Conservation (phyloP, 2,113 vertebrate species). For the Chionis minor region DNA sequence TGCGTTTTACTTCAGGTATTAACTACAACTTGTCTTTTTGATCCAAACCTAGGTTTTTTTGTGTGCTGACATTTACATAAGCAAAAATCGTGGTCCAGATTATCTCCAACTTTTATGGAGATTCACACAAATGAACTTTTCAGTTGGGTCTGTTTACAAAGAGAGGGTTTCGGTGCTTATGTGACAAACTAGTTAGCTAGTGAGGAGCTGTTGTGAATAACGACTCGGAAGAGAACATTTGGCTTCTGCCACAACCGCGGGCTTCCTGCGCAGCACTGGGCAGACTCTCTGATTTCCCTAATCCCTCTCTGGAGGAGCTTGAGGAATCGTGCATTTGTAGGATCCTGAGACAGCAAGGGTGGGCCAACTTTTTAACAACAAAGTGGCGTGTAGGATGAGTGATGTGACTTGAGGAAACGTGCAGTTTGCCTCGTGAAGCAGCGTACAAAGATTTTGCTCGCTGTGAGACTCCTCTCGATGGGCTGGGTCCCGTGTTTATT, state of each 20-base stretch:
- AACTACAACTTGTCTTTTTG: not conserved
- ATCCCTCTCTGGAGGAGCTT: not conserved
- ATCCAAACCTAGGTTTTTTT: not conserved
- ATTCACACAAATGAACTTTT: not conserved
- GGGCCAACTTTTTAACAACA: not conserved
- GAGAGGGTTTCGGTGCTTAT: not conserved
- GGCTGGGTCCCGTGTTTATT: fast-evolving
- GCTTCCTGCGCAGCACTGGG: not conserved
- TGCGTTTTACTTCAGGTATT: not conserved
- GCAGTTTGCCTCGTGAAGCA: not conserved
- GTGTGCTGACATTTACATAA: slow-evolving; percentile 19
- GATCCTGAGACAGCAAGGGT: not conserved
- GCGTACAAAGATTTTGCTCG: not conserved
- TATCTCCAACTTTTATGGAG: not conserved
- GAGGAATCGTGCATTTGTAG: not conserved
- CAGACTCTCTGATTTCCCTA: not conserved
- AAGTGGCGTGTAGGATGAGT: not conserved
- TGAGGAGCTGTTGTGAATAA: not conserved
- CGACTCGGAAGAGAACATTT: not conserved
- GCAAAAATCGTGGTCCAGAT: not conserved
- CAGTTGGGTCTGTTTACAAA: not conserved
- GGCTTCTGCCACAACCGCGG: fast-evolving
- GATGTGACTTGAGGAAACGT: not conserved
- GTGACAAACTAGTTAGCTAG: not conserved
- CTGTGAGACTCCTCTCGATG: fast-evolving